These are phyloP conservation scores for Phymanthus crucifer DNA, from an alignment of 92 coral and sea anemone species.

Conservation along the genomic window DNA sequence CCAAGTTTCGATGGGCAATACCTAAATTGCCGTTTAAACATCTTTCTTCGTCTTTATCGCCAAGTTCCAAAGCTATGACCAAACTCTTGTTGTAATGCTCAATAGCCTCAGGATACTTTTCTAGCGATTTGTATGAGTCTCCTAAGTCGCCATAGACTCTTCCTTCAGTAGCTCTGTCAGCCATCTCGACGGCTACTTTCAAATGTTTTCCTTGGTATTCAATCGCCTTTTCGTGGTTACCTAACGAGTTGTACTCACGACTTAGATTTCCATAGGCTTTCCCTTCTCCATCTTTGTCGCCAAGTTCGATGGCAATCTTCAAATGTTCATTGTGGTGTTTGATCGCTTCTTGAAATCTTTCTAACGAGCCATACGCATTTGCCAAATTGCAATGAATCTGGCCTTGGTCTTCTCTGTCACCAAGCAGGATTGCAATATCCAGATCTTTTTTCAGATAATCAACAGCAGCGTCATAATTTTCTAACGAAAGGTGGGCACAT, in stretches of 20 bases:
- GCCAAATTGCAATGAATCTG: constrained; percentile 12
- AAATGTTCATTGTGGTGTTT: constrained; percentile 11
- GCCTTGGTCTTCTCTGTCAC: constrained; percentile 34
- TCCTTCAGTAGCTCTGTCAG: constrained; percentile 33
- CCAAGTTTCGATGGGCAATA: too few relatives aligned
- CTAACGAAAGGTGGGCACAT: constrained; percentile 1
- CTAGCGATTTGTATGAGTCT: constrained; percentile 1
- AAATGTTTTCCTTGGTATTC: constrained; percentile 18
- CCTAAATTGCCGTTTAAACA: neutral
- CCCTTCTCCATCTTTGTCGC: constrained; percentile 17
- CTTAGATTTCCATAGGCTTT: constrained; percentile 6
- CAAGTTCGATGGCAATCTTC: neutral
- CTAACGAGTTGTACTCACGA: constrained; percentile 8
- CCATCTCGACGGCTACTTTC: constrained; percentile 4
- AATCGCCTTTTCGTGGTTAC: constrained; percentile 26
- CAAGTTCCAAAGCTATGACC: constrained; percentile 15
- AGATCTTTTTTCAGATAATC: constrained; percentile 23
- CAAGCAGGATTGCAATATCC: constrained; percentile 24
- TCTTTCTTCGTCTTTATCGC: neutral
- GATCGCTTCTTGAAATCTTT: constrained; percentile 26
- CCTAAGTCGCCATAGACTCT: constrained; percentile 17
- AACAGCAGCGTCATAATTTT: constrained; percentile 9
- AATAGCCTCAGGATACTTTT: constrained; percentile 21
- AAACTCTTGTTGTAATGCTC: constrained; percentile 23
- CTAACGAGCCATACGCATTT: constrained; percentile 2